These are phyloP conservation scores for Macrotrachela quadricornifera DNA, from an alignment of 1,140 invertebrate species.

Conservation along the genomic window DNA sequence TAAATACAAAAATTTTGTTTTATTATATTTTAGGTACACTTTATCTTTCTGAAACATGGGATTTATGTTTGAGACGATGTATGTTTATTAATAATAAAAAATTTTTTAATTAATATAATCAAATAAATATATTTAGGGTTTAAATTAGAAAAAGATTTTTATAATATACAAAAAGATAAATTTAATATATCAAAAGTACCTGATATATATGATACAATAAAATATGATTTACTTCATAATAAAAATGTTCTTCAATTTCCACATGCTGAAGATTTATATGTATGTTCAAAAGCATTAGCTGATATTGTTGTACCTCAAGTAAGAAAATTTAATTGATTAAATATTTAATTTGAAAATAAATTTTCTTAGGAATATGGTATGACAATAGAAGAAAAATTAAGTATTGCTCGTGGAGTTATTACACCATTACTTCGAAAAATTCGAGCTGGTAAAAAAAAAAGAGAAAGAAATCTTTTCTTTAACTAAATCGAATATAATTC, in stretches of 20 bases:
- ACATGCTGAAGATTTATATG: slow-evolving; percentile 76
- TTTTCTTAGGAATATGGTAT: slow-evolving; percentile 67
- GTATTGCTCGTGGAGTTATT: slow-evolving; percentile 89
- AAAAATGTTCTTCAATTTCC: slow-evolving; percentile 78
- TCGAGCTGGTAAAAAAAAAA: slow-evolving; percentile 37
- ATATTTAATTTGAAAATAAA: too few relatives aligned
- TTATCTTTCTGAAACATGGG: slow-evolving; percentile 97
- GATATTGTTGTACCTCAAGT: slow-evolving; percentile 89
- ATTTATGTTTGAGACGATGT: slow-evolving; percentile 75
- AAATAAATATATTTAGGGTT: slow-evolving; percentile 38
- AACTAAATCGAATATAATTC: too few relatives aligned
- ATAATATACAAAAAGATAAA: slow-evolving; percentile 49
- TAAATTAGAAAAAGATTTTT: slow-evolving; percentile 96
- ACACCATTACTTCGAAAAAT: slow-evolving; percentile 88
- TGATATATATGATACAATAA: slow-evolving; percentile 98
- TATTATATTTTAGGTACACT: slow-evolving; percentile 24
- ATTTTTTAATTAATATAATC: too few relatives aligned
- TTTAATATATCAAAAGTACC: slow-evolving; percentile 98
- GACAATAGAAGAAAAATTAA: slow-evolving; percentile 76
- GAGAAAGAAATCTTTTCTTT: too few relatives aligned
- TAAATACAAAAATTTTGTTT: too few relatives aligned
- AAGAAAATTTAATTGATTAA: too few relatives aligned
- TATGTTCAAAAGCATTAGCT: slow-evolving; percentile 76
- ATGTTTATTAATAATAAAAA: too few relatives aligned
- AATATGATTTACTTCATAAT: slow-evolving; percentile 91